Evolutionary conservation across 64 coral and sea anemone species (phyloP).

Genomic region (Stichodactyla helianthus): DNA sequence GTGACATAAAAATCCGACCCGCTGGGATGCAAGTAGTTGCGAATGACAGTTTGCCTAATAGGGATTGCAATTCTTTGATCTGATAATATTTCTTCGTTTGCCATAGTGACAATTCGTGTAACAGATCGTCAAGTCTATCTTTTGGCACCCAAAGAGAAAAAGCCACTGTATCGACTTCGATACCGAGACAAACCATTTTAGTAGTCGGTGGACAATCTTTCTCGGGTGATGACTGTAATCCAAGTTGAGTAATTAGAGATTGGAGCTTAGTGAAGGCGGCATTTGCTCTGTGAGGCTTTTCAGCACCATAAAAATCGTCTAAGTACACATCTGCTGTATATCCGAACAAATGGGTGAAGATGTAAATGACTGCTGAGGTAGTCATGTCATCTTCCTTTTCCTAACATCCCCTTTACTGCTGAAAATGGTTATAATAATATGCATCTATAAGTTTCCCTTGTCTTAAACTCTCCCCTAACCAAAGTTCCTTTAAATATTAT

Average conservation of each 20-base stretch:
- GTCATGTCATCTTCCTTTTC: constrained; percentile 3
- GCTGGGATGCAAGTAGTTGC: no score
- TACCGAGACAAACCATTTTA: constrained; percentile 20
- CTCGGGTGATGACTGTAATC: constrained; percentile 18
- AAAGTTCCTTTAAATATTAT: no score
- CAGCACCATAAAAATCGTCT: constrained; percentile 17
- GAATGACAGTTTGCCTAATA: no score
- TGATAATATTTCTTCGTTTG: background rate
- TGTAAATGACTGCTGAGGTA: constrained; percentile 4
- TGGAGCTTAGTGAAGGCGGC: background rate
- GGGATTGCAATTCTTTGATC: no score
- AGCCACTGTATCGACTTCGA: constrained; percentile 7
- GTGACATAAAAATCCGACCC: no score
- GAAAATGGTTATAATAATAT: no score
- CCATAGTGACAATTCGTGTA: background rate
- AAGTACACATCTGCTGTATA: constrained; percentile 16
- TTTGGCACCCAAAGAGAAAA: constrained; percentile 8
- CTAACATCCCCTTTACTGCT: no score
- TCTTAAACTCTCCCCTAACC: no score
- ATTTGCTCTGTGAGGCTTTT: background rate
- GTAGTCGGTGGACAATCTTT: constrained; percentile 17
- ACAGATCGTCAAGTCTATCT: background rate
- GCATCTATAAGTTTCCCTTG: no score
- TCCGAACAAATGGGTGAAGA: constrained; percentile 10
- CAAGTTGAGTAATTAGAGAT: constrained; percentile 6